Evolutionary conservation across 2,888 invertebrate species (phyloP).

Genomic region (Podotricha telesiphe): DNA sequence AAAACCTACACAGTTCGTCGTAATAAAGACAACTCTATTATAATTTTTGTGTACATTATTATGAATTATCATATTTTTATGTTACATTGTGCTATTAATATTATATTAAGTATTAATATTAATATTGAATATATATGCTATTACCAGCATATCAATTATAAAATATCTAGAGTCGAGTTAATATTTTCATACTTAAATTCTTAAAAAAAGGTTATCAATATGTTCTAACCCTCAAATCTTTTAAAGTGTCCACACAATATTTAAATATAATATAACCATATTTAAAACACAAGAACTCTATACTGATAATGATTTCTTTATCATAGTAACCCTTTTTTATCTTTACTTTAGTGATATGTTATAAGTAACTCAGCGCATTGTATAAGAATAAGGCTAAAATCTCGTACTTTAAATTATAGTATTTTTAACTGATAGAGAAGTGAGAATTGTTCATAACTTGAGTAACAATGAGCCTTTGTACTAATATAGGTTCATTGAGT

Average conservation of each 20-base stretch:
- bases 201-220: conserved; percentile 9
- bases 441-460: neutral
- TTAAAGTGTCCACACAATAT: conserved; percentile 5
- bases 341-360: conserved; percentile 31
- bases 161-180: neutral
- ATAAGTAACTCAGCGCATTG: neutral
- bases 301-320: conserved; percentile 27
- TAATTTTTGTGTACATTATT: neutral
- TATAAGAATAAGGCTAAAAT: neutral
- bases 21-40: neutral
- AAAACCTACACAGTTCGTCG: conserved; percentile 22
- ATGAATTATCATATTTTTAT: neutral
- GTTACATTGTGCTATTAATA: neutral
- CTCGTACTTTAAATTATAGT: neutral
- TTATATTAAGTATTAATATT: neutral
- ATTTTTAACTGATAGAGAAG: neutral
- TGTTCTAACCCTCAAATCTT: neutral
- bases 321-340: conserved; percentile 39
- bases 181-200: neutral
- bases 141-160: neutral
- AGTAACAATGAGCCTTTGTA: neutral
- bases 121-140: neutral
- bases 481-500: neutral
- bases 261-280: conserved; percentile 12
- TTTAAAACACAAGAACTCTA: conserved; percentile 22